A percentile compares a stretch with the other conserved stretches of the same genome.
phyloP scores from a whole-genome alignment of 2,113 vertebrate genomes.

The Petrocephalus zakoni region DNA sequence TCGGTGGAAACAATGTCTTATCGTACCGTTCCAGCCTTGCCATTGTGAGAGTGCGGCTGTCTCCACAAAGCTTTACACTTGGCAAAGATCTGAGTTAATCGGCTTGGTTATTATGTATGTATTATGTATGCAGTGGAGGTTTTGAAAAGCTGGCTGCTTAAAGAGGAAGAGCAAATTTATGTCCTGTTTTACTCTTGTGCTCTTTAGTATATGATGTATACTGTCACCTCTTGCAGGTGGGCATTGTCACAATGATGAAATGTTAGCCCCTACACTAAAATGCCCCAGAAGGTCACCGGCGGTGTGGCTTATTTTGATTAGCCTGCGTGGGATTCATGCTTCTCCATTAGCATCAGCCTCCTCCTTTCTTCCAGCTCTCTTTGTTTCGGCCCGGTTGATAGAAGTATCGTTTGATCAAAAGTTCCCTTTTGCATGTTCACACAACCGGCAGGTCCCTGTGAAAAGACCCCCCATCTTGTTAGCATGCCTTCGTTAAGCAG shows the following conservation, averaged over 20 bases:
- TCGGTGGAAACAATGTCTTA: slow-evolving; percentile 2
- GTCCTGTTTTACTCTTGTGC: background rate
- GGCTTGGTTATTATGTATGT: background rate
- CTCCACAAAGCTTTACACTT: background rate
- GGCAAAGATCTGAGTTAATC: background rate
- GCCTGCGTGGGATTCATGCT: background rate
- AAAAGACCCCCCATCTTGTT: background rate
- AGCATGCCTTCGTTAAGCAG: background rate
- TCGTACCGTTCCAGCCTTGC: background rate
- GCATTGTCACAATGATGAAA: background rate
- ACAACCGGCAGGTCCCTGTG: background rate
- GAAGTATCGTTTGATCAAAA: background rate
- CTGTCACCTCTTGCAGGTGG: background rate
- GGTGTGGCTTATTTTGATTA: background rate
- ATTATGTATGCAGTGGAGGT: background rate
- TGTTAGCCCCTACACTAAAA: background rate
- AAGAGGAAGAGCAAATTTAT: background rate
- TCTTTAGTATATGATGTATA: background rate
- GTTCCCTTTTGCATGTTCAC: background rate
- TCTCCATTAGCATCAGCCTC: background rate
- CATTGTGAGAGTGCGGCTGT: background rate
- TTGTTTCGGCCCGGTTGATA: background rate
- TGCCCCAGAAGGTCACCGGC: background rate
- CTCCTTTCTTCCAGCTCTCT: background rate
- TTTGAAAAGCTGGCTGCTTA: background rate